Conservation (phyloP, 1,140 invertebrate species). For the Dolichoris vasculosae region DNA sequence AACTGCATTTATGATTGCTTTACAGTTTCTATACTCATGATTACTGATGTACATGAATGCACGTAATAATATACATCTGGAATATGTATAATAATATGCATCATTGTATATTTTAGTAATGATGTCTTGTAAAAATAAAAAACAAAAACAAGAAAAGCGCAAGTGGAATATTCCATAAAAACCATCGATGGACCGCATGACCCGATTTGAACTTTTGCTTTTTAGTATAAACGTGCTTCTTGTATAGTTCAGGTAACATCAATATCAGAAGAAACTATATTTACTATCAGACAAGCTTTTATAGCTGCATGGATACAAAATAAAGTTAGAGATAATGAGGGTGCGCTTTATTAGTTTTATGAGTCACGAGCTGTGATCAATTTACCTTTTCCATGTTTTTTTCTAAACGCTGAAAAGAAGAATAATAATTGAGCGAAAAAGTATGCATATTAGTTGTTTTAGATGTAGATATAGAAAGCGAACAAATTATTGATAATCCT, state of each 20-base stretch:
- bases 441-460: not conserved
- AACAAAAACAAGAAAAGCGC: not conserved
- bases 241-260: slow-evolving; percentile 15
- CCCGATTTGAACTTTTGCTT: not conserved
- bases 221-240: not conserved
- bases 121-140: slow-evolving; percentile 28
- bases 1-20: too few species aligned
- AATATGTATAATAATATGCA: too few species aligned
- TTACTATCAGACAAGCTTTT: slow-evolving; percentile 53
- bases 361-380: slow-evolving; percentile 2
- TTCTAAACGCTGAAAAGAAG: not conserved
- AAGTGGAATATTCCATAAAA: slow-evolving; percentile 19
- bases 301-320: not conserved
- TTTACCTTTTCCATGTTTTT: slow-evolving; percentile 24
- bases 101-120: not conserved
- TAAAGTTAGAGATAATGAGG: slow-evolving; percentile 6
- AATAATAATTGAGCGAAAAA: too few species aligned
- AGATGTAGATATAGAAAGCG: not conserved
- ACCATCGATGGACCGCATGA: not conserved
- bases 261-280: slow-evolving; percentile 10
- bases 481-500: not conserved
- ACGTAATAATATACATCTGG: too few species aligned
- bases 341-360: not conserved
- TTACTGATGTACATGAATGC: too few species aligned
- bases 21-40: too few species aligned